Evolutionary conservation across 1,140 invertebrate genomes (phyloP), one percentile per base, ranked within the genome.

Genomic region (Bombyx mandarina): DNA sequence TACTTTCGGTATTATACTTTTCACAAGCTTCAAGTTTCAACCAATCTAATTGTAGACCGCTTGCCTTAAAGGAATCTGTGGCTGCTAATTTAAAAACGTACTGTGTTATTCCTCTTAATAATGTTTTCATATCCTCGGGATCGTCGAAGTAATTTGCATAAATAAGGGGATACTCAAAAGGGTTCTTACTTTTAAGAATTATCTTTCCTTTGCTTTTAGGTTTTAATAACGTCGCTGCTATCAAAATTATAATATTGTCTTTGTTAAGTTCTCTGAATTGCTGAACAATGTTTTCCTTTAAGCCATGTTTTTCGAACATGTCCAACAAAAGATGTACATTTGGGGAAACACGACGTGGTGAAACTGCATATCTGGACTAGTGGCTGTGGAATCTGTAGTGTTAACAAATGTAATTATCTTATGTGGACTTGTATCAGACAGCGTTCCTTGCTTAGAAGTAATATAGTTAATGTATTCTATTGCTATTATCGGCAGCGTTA

Each of bases 131-230:
- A 71, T 93, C 92, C n/a, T 83, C 75, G 52, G 73, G 59, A 51
- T 91, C 88, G n/a, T 89, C 61, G 48, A 93, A 90, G 65, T 92
- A 93, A 63, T 92, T 92, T 5, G 93, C 90, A 68, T 92, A 89
- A 52, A 95, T 91, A 42, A 91, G 59, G 5, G 94, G 94, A 58
- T 89, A 79, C 2, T 90, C 89, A 51, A 77, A 56, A 67, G 93
- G 90, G 90, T 91, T 88, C 3, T 75, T 88, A 26, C 76, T 87
- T 54, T 86, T 89, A 2, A 94, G 71, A 61, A 82, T 65, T 8
- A 94, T 86, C 10, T 75, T 76, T 8, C 93, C 93, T 63, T 79
- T 77, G 48, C 91, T 92, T 63, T 89, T 86, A 6, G 92, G 92
- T 54, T 83, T 77, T 52, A 93, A 65, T 22, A 91, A 57, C n/a